Percentiles rank a stretch among this genome's conserved stretches.
Conservation (phyloP, 1,140 invertebrate genomes). For the Hestina assimilis region DNA sequence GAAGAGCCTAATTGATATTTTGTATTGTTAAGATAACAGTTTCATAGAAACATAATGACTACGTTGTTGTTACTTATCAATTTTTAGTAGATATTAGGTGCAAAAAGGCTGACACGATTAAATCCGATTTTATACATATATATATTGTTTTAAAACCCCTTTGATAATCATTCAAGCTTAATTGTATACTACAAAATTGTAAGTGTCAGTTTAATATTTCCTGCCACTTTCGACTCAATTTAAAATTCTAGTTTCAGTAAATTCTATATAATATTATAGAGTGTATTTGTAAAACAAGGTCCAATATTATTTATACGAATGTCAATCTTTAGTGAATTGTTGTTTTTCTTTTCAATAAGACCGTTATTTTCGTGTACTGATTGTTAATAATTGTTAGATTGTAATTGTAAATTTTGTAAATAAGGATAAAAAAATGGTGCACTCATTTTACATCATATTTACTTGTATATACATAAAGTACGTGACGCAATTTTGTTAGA, state of each 20-base stretch:
- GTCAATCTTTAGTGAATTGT: constrained; percentile 6
- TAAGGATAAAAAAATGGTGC: constrained; percentile 58
- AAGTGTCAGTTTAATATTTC: constrained; percentile 19
- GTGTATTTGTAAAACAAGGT: constrained; percentile 42
- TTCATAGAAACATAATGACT: constrained; percentile 74
- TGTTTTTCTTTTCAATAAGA: constrained; percentile 5
- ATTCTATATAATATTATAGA: neutral
- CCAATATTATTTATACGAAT: constrained; percentile 50
- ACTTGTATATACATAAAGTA: constrained; percentile 32
- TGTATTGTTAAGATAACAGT: constrained; percentile 67
- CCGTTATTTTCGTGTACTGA: constrained; percentile 24
- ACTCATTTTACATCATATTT: constrained; percentile 42
- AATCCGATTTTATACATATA: constrained; percentile 60
- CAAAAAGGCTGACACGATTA: constrained; percentile 64
- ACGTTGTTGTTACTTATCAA: constrained; percentile 72
- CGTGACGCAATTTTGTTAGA: constrained; percentile 29
- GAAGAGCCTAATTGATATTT: constrained; percentile 70
- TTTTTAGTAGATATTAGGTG: constrained; percentile 72
- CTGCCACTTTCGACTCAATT: neutral
- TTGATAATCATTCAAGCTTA: constrained; percentile 20
- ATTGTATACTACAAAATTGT: constrained; percentile 9
- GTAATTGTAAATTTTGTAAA: constrained; percentile 71
- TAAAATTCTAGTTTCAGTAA: neutral
- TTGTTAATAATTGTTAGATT: constrained; percentile 69
- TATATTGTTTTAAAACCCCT: constrained; percentile 10